phyloP scores from a whole-genome alignment of 1,140 invertebrate genomes.

The Papilio glaucus region DNA sequence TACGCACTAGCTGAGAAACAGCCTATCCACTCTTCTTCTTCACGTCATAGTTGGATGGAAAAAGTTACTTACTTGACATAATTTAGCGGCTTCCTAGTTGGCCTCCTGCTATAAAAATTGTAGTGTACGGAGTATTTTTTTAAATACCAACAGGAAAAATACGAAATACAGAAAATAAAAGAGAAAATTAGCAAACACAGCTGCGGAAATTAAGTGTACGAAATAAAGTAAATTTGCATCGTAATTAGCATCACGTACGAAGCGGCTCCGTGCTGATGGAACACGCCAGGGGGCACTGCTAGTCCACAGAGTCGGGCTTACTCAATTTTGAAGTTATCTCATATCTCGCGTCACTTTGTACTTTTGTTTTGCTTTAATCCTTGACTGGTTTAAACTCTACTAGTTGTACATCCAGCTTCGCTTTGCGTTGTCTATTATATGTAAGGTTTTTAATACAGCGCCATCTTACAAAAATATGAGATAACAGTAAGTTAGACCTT shows the following conservation, averaged over 20 bases:
- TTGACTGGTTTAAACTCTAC: not conserved
- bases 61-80: too few relatives aligned
- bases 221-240: constrained; percentile 16
- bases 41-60: too few relatives aligned
- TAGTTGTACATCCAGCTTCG: not conserved
- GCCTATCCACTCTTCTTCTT: too few relatives aligned
- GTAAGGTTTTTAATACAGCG: too few relatives aligned
- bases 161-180: not conserved
- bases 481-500: too few relatives aligned
- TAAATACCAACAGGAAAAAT: not conserved
- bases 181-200: not conserved
- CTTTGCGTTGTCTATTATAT: too few relatives aligned
- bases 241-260: not conserved
- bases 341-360: not conserved
- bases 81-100: too few relatives aligned
- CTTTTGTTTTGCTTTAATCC: not conserved
- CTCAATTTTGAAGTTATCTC: not conserved
- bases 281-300: not conserved
- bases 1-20: too few relatives aligned
- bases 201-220: not conserved
- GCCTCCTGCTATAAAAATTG: too few relatives aligned
- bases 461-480: too few relatives aligned
- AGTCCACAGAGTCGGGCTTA: not conserved
- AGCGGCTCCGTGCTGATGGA: not conserved
- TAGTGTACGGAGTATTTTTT: not conserved